Percentiles rank a stretch among this genome's conserved stretches.
Conservation (phyloP, 2,888 invertebrate species). For the Aphidius colemani region DNA sequence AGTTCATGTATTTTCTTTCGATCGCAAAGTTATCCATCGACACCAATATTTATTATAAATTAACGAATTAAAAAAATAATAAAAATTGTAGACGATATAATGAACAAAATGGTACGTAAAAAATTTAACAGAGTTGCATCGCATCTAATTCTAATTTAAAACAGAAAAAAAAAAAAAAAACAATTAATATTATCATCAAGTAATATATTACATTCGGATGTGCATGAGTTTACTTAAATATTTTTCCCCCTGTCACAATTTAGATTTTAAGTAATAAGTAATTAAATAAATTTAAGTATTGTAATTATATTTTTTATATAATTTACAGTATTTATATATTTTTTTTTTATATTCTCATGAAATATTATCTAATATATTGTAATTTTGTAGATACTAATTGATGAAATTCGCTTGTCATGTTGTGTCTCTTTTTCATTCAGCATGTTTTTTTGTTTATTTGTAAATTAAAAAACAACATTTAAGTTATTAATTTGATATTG, state of each 20-base stretch:
- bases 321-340: not conserved
- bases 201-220: conserved; percentile 36
- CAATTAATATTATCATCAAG: conserved; percentile 41
- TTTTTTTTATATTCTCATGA: not conserved
- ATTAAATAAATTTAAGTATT: conserved; percentile 14
- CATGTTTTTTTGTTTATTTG: conserved; percentile 2
- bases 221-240: conserved; percentile 32
- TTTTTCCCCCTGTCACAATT: not conserved
- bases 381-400: conserved; percentile 1
- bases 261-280: conserved; percentile 19
- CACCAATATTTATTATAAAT: too few relatives aligned
- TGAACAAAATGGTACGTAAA: conserved; percentile 54
- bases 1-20: too few relatives aligned
- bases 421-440: not conserved
- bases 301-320: conserved; percentile 16
- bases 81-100: conserved; percentile 1
- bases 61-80: too few relatives aligned
- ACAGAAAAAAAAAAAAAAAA: conserved; percentile 27
- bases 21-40: too few relatives aligned
- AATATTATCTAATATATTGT: not conserved
- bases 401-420: conserved; percentile 13
- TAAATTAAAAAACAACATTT: not conserved
- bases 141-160: conserved; percentile 46
- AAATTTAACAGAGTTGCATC: conserved; percentile 54
- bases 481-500: conserved; percentile 10